Conservation (phyloP, 2,113 vertebrate genomes). For the Xenopus borealis region DNA sequence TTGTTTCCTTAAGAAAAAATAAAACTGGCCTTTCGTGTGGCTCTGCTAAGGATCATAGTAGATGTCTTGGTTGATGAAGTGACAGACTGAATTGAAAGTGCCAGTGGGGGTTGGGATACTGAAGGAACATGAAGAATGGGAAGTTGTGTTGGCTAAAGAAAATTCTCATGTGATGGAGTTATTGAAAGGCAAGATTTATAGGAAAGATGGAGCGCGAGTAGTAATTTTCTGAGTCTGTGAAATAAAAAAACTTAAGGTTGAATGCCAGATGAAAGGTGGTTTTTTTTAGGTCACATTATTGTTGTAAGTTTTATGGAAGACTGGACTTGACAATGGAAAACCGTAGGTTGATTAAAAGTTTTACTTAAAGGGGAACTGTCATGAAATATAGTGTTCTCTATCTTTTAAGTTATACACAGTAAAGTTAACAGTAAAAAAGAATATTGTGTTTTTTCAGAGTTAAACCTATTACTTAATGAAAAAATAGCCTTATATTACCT, state of each 20-base stretch:
- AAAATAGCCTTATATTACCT: too few relatives aligned
- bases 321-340: too few relatives aligned
- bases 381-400: too few relatives aligned
- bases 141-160: neutral
- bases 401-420: too few relatives aligned
- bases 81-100: neutral
- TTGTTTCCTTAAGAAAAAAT: neutral
- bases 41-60: neutral
- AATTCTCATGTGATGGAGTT: neutral
- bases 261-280: neutral
- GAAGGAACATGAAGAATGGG: neutral
- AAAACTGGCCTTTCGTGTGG: neutral
- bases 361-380: too few relatives aligned
- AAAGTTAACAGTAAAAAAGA: too few relatives aligned
- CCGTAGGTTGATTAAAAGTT: too few relatives aligned
- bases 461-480: too few relatives aligned
- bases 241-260: neutral
- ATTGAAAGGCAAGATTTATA: conserved; percentile 4
- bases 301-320: too few relatives aligned
- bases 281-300: neutral
- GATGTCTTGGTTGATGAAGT: conserved; percentile 3
- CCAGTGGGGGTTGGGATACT: neutral
- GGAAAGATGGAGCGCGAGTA: neutral
- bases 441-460: too few relatives aligned
- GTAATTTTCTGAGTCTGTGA: neutral